These are phyloP conservation scores for Bergia puertoricense DNA, from an alignment of 92 coral and sea anemone genomes.

Conservation along the genomic window DNA sequence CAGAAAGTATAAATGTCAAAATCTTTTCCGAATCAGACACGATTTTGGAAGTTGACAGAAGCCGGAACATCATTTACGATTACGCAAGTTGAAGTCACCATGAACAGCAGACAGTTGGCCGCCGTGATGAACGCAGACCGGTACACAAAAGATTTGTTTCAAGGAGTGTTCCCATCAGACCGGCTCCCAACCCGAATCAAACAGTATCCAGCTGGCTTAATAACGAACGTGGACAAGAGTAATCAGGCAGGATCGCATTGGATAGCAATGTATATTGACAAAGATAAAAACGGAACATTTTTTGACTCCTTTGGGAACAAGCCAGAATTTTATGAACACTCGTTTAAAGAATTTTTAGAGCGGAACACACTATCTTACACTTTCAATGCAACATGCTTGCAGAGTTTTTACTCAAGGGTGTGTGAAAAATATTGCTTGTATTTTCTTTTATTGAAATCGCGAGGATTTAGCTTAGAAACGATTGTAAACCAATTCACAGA, in stretches of 20 bases:
- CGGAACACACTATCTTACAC: not conserved
- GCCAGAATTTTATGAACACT: too few relatives aligned
- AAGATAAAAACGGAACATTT: too few relatives aligned
- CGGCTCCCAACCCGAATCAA: too few relatives aligned
- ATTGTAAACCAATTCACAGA: constrained; percentile 21
- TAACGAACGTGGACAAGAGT: constrained; percentile 6
- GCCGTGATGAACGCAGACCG: not conserved
- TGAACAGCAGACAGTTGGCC: constrained; percentile 17
- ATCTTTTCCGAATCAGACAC: not conserved
- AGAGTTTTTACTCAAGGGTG: constrained; percentile 24
- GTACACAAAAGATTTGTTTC: not conserved
- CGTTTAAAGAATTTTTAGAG: not conserved
- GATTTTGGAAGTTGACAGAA: too few relatives aligned
- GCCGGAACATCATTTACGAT: too few relatives aligned
- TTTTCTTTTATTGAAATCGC: too few relatives aligned
- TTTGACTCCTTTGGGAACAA: too few relatives aligned
- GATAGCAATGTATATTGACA: too few relatives aligned
- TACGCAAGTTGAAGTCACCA: constrained; percentile 3
- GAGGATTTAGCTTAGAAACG: constrained; percentile 25
- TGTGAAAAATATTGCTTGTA: constrained; percentile 24
- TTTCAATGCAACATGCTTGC: not conserved
- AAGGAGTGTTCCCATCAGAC: constrained; percentile 19
- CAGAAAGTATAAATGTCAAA: constrained; percentile 5
- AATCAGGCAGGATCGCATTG: not conserved
- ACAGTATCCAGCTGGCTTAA: not conserved